Evolutionary conservation across 2,797 vertebrate genomes (phyloP), one percentile per base, ranked within the genome.

Genomic region (Sebastes diaconus): DNA sequence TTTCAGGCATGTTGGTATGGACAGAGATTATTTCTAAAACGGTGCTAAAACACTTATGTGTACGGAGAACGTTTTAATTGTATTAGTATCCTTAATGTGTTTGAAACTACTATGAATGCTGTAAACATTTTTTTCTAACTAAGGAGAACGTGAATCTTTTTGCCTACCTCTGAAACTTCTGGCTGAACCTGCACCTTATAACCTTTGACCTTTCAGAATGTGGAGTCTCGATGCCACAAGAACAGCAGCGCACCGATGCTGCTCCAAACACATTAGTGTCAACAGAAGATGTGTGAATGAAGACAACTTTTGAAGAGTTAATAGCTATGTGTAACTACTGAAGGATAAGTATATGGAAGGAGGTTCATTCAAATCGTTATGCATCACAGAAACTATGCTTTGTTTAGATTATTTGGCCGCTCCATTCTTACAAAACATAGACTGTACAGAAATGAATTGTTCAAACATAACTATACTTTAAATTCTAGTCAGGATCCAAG

Each of bases 201-300:
- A 92, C 88, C 89, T 91, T 75, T 93, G 78, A 90, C 87, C 92
- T 90, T 25, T 54, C 9, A 89, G 93, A 94, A 94, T 93, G 90
- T 93, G 6, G 90, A 87, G 84, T 64, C 65, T 77, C 6, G 55
- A 76, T 71, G 89, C 36, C 59, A 89, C 68, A 72, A 59, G 70
- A 55, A n/a, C 6, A 66, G 57, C 64, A 18, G 74, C 32, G 16
- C 80, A 50, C 79, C 54, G 8, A 29, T 11, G 50, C 65, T 13
- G 66, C 59, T 69, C 36, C 63, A 12, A 14, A 75, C 88, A 91
- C 39, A 1, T 46, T 22, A 14, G 81, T 89, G 88, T 85, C 82
- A 90, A 61, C 75, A 54, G 64, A 75, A 12, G 72, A 81, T 29
- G 81, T 77, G 85, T 68, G 68, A 87, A 83, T 52, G 68, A 32